phyloP scores from a whole-genome alignment of 2,888 invertebrate genomes.

The Ectemnius lituratus region DNA sequence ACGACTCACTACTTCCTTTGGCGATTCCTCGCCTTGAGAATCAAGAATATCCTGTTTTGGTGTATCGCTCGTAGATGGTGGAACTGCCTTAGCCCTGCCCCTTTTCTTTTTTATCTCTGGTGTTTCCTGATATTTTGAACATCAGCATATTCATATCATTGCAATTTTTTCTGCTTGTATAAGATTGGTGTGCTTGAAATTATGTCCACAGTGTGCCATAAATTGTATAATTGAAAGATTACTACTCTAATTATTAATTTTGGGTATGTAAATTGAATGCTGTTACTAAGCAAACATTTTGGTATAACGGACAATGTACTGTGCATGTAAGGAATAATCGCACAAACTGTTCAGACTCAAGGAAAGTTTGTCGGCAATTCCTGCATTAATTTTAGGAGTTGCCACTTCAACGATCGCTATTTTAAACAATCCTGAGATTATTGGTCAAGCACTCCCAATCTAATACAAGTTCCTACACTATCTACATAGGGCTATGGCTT shows the following conservation, averaged over 20 bases:
- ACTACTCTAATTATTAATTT: too few relatives aligned
- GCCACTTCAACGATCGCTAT: conserved; percentile 46
- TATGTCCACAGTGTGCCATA: too few relatives aligned
- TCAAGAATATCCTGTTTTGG: conserved; percentile 68
- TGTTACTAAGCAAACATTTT: too few relatives aligned
- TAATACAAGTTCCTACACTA: neutral
- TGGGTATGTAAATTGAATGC: too few relatives aligned
- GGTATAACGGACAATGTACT: too few relatives aligned
- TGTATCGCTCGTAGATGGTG: conserved; percentile 58
- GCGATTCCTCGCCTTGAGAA: conserved; percentile 78
- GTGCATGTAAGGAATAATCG: conserved; percentile 79
- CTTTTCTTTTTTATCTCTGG: conserved; percentile 66
- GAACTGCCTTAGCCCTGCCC: conserved; percentile 63
- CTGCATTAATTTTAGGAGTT: conserved; percentile 71
- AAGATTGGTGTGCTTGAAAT: too few relatives aligned
- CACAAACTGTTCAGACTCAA: conserved; percentile 78
- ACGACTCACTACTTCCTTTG: conserved; percentile 83
- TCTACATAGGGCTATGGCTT: conserved; percentile 45
- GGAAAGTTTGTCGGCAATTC: conserved; percentile 79
- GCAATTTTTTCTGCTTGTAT: too few relatives aligned
- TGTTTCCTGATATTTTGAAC: conserved; percentile 51
- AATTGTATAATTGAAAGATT: too few relatives aligned
- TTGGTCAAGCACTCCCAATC: too few relatives aligned
- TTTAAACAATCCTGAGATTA: conserved; percentile 37
- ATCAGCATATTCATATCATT: too few relatives aligned